Percentiles rank a stretch among this genome's conserved stretches.
Evolutionary conservation across 2,797 vertebrate species (phyloP).

Genomic region (Liparis tanakae): DNA sequence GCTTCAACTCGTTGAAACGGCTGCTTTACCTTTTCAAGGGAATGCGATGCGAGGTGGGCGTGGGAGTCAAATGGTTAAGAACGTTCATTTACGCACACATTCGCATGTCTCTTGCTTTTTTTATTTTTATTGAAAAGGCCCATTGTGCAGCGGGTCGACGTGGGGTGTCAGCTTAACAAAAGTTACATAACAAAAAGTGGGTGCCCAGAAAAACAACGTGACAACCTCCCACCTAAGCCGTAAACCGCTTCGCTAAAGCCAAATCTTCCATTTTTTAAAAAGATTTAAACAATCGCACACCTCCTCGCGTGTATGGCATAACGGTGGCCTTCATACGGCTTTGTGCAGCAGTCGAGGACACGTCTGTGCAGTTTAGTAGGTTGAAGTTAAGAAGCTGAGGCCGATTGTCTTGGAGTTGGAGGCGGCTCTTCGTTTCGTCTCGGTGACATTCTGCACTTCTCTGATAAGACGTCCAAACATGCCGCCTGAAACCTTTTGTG

Average conservation of each 20-base stretch:
- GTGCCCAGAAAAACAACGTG: not conserved
- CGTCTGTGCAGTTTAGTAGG: not conserved
- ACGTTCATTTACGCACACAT: not conserved
- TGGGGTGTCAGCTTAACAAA: not conserved
- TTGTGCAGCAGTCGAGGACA: not conserved
- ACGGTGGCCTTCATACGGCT: not conserved
- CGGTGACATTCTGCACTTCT: not conserved
- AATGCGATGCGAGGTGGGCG: not conserved
- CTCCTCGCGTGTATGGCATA: not conserved
- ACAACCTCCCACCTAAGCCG: not conserved
- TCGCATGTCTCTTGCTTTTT: not conserved
- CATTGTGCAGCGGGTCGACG: not conserved
- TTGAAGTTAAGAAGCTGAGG: not conserved
- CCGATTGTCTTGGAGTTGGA: not conserved
- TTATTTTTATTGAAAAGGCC: not conserved
- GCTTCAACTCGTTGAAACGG: not conserved
- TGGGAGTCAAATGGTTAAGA: not conserved
- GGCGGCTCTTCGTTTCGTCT: not conserved
- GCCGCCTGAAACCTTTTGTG: constrained; percentile 13
- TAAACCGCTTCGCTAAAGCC: not conserved
- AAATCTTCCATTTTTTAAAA: not conserved
- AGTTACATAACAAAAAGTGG: no score
- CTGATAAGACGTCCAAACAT: constrained; percentile 8
- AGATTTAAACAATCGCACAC: not conserved
- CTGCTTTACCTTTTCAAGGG: not conserved